Conservation (phyloP, 2,797 vertebrate species). For the Glossophaga mutica region DNA sequence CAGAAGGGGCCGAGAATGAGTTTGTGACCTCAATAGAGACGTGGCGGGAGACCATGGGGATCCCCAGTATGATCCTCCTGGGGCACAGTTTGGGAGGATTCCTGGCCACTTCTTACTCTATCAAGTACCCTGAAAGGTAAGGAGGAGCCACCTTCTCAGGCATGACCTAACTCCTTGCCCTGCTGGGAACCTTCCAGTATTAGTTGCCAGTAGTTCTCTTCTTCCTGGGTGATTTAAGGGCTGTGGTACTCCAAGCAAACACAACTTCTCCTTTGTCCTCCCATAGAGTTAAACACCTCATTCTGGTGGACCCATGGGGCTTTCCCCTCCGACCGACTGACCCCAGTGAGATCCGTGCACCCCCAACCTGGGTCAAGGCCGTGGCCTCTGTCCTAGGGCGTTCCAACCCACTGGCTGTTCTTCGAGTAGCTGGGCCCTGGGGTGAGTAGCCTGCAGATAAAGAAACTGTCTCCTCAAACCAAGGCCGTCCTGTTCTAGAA, state of each 20-base stretch:
- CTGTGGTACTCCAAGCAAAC: neutral
- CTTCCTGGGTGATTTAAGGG: neutral
- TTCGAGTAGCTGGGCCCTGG: slow-evolving; percentile 91
- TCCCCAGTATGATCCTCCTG: slow-evolving; percentile 89
- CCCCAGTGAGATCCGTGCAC: slow-evolving; percentile 79
- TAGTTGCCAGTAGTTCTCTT: neutral
- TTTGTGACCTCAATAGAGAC: slow-evolving; percentile 85
- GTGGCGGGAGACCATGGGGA: slow-evolving; percentile 86
- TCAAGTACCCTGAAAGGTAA: slow-evolving; percentile 90
- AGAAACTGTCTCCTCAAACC: neutral
- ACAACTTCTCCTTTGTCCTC: neutral
- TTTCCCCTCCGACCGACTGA: slow-evolving; percentile 86
- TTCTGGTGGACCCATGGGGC: slow-evolving; percentile 93
- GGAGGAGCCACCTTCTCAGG: neutral
- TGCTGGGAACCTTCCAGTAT: neutral
- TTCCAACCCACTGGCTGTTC: slow-evolving; percentile 91
- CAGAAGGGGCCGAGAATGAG: slow-evolving; percentile 87
- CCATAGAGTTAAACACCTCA: slow-evolving; percentile 90
- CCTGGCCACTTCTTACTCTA: slow-evolving; percentile 88
- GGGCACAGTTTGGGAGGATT: slow-evolving; percentile 90
- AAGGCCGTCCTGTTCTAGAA: neutral
- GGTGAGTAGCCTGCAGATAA: slow-evolving; percentile 79
- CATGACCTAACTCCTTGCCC: neutral
- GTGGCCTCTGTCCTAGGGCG: slow-evolving; percentile 83
- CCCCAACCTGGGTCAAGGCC: slow-evolving; percentile 87